A percentile compares a stretch with the other conserved stretches of the same genome.
These are phyloP conservation scores for Harlomillsia oculata DNA, from an alignment of 1,140 invertebrate species.

Conservation along the genomic window DNA sequence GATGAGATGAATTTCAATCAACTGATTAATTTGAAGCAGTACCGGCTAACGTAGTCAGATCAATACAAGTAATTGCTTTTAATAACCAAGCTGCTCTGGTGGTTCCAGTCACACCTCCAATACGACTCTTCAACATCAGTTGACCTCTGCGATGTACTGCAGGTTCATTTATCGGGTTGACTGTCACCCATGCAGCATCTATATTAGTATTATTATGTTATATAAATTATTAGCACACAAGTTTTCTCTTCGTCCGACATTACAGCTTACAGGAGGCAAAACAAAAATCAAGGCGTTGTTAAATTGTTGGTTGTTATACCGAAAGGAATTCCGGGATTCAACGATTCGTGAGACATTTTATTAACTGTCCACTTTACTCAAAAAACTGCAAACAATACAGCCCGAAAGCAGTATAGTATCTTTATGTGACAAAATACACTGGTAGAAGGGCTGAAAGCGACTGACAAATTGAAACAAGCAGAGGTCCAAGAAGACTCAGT, in stretches of 20 bases:
- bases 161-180: slow-evolving; percentile 31
- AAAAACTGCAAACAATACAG: too few relatives aligned
- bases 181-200: slow-evolving; percentile 19
- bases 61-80: slow-evolving; percentile 71
- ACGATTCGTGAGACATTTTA: neutral
- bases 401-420: too few relatives aligned
- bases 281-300: too few relatives aligned
- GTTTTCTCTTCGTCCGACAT: too few relatives aligned
- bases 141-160: slow-evolving; percentile 27
- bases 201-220: neutral
- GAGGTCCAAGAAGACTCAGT: neutral
- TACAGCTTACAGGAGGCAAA: too few relatives aligned
- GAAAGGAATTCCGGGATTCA: neutral
- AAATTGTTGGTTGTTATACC: too few relatives aligned
- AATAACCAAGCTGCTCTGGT: slow-evolving; percentile 61
- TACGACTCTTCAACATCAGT: slow-evolving; percentile 5
- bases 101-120: slow-evolving; percentile 36
- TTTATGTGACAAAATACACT: too few relatives aligned
- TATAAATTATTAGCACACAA: too few relatives aligned
- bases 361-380: neutral
- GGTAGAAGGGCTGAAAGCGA: too few relatives aligned
- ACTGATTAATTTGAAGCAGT: slow-evolving; percentile 8
- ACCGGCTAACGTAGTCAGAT: slow-evolving; percentile 77
- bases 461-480: too few relatives aligned
- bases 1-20: neutral